Conservation (phyloP, 30 jellyfish, hydroid and myxozoan species). For the Hydractinia echinata region DNA sequence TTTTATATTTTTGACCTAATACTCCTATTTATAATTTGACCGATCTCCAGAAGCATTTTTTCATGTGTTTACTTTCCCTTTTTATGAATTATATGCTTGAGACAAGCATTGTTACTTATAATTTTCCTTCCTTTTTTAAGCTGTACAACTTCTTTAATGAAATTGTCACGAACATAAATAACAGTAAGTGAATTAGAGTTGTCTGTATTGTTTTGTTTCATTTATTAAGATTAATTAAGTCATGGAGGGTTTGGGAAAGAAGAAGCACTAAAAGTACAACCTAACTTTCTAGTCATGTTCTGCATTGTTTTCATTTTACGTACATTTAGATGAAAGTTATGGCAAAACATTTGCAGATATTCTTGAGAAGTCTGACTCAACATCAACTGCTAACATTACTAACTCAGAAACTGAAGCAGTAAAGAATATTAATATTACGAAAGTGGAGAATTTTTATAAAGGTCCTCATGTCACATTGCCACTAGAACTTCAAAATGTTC, state of each 20-base stretch:
- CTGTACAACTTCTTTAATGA: slow-evolving; percentile 64
- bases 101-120: not conserved
- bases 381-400: not conserved
- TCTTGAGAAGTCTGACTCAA: not conserved
- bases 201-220: not conserved
- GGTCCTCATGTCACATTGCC: slow-evolving; percentile 76
- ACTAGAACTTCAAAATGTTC: slow-evolving; percentile 33
- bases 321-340: not conserved
- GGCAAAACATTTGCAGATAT: not conserved
- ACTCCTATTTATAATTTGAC: not conserved
- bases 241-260: too few species aligned
- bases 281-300: too few species aligned
- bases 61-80: not conserved
- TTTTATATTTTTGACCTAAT: too few species aligned
- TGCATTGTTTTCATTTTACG: not conserved
- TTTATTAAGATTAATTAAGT: not conserved
- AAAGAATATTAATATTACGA: slow-evolving; percentile 34
- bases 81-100: not conserved
- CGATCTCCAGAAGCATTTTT: not conserved
- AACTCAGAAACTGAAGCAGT: not conserved
- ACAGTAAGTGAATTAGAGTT: not conserved
- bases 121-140: slow-evolving; percentile 11
- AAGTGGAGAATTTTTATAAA: slow-evolving; percentile 27
- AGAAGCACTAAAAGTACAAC: too few species aligned
- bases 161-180: slow-evolving; percentile 45